A percentile compares a stretch with the other conserved stretches of the same genome.
These are phyloP conservation scores for Aproaerema taeniolella DNA, from an alignment of 2,888 invertebrate species.

Conservation along the genomic window DNA sequence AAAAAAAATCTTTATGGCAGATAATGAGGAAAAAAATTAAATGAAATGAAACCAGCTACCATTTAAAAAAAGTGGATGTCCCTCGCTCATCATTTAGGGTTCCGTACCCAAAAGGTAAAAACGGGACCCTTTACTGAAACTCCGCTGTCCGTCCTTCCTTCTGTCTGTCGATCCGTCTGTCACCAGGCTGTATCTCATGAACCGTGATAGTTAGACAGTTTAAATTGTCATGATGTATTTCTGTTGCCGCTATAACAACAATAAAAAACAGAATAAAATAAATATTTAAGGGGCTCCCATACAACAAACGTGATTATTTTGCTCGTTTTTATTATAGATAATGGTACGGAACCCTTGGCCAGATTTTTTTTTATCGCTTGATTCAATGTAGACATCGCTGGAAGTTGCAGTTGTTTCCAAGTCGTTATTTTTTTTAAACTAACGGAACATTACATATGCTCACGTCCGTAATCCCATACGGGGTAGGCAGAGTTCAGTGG, in stretches of 20 bases:
- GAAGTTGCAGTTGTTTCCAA: neutral
- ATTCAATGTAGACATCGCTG: neutral
- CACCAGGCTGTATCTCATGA: neutral
- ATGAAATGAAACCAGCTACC: too few species aligned
- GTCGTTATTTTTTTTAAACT: neutral
- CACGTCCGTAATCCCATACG: too few species aligned
- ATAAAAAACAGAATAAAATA: neutral
- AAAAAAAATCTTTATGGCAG: too few species aligned
- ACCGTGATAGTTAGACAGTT: neutral
- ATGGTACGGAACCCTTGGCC: neutral
- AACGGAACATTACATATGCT: neutral
- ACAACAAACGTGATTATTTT: neutral
- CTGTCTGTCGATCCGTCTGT: neutral
- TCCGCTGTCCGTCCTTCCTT: neutral
- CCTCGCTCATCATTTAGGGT: neutral
- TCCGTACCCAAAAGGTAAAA: neutral
- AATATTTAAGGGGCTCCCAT: neutral
- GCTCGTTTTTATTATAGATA: too few species aligned
- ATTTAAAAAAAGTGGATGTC: too few species aligned
- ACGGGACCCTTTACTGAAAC: neutral
- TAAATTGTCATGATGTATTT: neutral
- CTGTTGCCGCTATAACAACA: neutral
- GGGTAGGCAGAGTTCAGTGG: too few species aligned
- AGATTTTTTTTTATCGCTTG: neutral
- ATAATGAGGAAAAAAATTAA: too few species aligned